Percentiles rank a stretch among this genome's conserved stretches.
Evolutionary conservation across 2,113 vertebrate genomes (phyloP).

Genomic region (Puffinus mauretanicus): DNA sequence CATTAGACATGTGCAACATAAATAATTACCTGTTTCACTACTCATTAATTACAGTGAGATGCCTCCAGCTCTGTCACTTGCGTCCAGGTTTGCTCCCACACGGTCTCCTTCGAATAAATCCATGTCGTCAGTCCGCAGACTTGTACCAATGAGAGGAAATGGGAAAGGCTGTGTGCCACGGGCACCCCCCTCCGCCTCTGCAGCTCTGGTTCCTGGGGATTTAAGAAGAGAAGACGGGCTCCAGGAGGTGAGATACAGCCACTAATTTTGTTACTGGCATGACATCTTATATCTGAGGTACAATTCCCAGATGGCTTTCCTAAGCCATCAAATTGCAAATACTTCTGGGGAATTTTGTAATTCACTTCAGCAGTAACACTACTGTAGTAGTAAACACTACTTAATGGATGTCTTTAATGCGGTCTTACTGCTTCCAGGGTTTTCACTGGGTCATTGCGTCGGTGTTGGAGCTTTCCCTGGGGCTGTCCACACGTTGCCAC

Average conservation of each 20-base stretch:
- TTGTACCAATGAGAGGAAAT: background rate
- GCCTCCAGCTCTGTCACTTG: background rate
- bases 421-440: background rate
- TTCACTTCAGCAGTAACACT: background rate
- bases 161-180: rapidly evolving
- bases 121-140: background rate
- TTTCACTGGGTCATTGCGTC: background rate
- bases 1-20: background rate
- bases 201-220: background rate
- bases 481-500: rapidly evolving
- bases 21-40: background rate
- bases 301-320: background rate
- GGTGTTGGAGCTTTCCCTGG: background rate
- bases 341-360: background rate
- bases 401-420: background rate
- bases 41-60: background rate
- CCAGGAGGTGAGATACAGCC: background rate
- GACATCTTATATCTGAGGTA: background rate
- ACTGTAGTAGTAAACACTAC: background rate
- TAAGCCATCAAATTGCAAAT: background rate
- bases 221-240: background rate
- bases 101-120: background rate
- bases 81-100: background rate
- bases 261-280: background rate
- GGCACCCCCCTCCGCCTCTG: background rate